Base-by-base conservation (phyloP, 2,113 vertebrate species). In the Cephalopterus ornatus region DNA sequence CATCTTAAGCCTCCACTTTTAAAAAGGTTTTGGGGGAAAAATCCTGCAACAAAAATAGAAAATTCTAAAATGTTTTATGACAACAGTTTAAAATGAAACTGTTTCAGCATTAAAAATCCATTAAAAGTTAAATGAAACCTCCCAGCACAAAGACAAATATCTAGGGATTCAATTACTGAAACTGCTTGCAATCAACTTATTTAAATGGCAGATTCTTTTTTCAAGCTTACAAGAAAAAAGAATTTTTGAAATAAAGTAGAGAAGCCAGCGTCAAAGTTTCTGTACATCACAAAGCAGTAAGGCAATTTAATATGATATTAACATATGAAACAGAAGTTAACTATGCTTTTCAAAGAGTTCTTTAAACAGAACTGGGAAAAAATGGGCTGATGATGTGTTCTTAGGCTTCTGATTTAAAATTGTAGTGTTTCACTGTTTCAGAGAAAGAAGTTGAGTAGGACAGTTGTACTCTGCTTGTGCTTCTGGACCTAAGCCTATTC, bases 111-210 rank as follows among this genome's bases (percentile, higher is more conserved):
- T 96, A 95, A 96, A 94, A 95, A 93, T 92, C 85, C 94, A 96
- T 97, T 97, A 92, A 87, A 96, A 96, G 71, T 93, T 89, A 91
- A 97, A 95, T 0, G 12, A 96, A 95, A 92, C 56, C 85, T 96
- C 79, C 56, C 46, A 95, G 66, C 41, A 87, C 75, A 95, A 93
- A 96, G 93, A 91, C 62, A 92, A 85, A 89, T 96, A 92, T 94
- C 96, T 92, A 87, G 96, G 92, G 92, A 97, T 91, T 96, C 90
- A 97, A 95, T 97, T 96, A 96, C 88, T 84, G 79, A 92, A 95
- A 92, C 79, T 92, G 56, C 92, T 93, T 93, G 80, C 88, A 94
- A 94, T 94, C 41, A 77, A 55, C 88, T 88, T 88, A 67, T 74
- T 87, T 93, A 87, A 96, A 83, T 84, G 86, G 53, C 80, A 95